Base-by-base conservation (phyloP, 2,797 vertebrate species). In the Pseudomugil tenellus region DNA sequence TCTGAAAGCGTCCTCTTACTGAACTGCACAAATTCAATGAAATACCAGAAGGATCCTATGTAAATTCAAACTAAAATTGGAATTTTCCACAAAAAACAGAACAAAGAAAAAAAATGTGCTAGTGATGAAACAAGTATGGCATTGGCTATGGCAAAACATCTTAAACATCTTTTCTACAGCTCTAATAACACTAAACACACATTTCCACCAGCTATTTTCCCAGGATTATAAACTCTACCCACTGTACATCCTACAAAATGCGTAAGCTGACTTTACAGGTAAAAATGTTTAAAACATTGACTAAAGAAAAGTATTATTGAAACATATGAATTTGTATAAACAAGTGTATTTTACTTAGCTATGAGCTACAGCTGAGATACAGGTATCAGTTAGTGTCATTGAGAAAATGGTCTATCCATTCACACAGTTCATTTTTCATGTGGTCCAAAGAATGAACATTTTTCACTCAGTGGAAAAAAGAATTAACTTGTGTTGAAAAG, bases 231-330 rank as follows among this genome's bases (percentile, higher is more conserved):
- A 1, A 46, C 11, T 49, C 21, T 46, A 77, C 77, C 78, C 58
- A 57, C 67, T 55, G 64, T 69, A 74, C 69, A 59, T 76, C 67
- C 70, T 72, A 84, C 73, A 79, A 83, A 79, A 54, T 70, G 69
- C 70, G 63, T 80, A 79, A 84, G 72, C 37, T n/a, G 37, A 69
- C 62, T 66, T 78, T 80, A 84, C 72, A 85, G 81, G 73, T 84
- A 85, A 81, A 79, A n/a, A 79, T 77, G 67, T 78, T 75, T 83
- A 58, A 67, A 80, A 80, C 62, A 84, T 70, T 70, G 85, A 90
- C 79, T 12, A 82, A 87, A 87, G 29, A 84, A 88, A 80, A 67
- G 39, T 51, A 59, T 83, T 89, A 87, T 89, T 62, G 89, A 83
- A 77, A 87, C 77, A 72, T 72, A 53, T 72, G 81, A 87, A 85